Evolutionary conservation across 1,140 invertebrate genomes (phyloP), one percentile per base, ranked within the genome.

Genomic region (Tribolium castaneum): DNA sequence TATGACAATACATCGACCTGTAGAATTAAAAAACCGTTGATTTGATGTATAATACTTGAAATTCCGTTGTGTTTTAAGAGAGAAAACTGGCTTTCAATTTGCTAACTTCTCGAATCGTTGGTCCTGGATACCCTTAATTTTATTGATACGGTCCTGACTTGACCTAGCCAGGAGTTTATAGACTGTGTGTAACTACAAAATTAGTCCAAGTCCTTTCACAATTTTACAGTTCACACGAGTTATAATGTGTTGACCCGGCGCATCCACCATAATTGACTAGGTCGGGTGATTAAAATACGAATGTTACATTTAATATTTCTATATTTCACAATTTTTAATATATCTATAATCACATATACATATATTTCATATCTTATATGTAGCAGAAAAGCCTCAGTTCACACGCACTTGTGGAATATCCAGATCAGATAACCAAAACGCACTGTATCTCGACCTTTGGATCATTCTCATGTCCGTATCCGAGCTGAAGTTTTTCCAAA

Each of bases 241-340:
- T 19, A n/a, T n/a, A 19, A 19, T 19, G 16, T 2, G 16, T 19
- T 19, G 9, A 3, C 39, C 39, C 39, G 39, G 39, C 39, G 39
- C 39, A 45, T 45, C 9, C 39, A 45, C 39, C 39, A 19, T 19
- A 45, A 9, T 45, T 45, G 5, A n/a, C 16, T 19, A 59, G 13
- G 50, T 25, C 0, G 4, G 70, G 9, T 2, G 12, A 78, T 34
- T 6, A 71, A 73, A 70, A 12, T 13, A 52, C 9, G 2, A 12
- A n/a, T 30, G 54, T 71, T 82, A 82, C 83, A 83, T 81, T 82
- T 83, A 82, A 83, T 84, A 83, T 83, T 83, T 82, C 82, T 84
- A 83, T 84, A 83, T 84, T 84, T 84, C 82, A 82, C 81, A 83
- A 83, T 82, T 83, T 84, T 80, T 81, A 83, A 81, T 83, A 83